Percentiles rank a stretch among this genome's conserved stretches.
phyloP scores from a whole-genome alignment of 2,797 vertebrate species.

The Tenualosa thibaudeaui region DNA sequence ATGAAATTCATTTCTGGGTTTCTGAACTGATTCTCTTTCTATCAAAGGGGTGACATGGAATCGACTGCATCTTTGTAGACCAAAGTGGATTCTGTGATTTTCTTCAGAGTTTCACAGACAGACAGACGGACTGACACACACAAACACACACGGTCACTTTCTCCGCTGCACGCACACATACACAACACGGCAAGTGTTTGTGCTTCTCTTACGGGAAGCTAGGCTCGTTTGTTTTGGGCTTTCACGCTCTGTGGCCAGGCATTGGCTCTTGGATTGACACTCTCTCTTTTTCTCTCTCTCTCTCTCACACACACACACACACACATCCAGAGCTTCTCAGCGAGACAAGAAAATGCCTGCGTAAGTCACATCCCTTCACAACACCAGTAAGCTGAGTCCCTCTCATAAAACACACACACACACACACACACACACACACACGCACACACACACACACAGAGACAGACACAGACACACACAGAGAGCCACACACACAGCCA shows the following conservation, averaged over 20 bases:
- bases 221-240: conserved; percentile 5
- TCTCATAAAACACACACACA: background rate
- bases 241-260: background rate
- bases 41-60: background rate
- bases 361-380: conserved; percentile 3
- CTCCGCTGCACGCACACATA: background rate
- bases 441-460: background rate
- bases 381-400: background rate
- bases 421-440: background rate
- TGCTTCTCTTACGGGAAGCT: conserved; percentile 20
- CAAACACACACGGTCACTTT: background rate
- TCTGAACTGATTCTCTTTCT: background rate
- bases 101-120: background rate
- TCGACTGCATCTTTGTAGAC: background rate
- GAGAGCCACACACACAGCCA: background rate
- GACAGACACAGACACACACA: background rate
- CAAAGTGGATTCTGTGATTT: background rate
- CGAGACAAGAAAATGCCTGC: conserved; percentile 7
- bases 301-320: background rate
- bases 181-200: background rate
- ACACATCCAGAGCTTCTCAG: background rate
- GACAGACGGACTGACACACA: background rate
- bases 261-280: background rate
- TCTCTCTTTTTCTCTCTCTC: background rate
- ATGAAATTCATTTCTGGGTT: background rate